These are phyloP conservation scores for Cardiocondyla obscurior DNA, from an alignment of 1,140 invertebrate species.

Conservation along the genomic window DNA sequence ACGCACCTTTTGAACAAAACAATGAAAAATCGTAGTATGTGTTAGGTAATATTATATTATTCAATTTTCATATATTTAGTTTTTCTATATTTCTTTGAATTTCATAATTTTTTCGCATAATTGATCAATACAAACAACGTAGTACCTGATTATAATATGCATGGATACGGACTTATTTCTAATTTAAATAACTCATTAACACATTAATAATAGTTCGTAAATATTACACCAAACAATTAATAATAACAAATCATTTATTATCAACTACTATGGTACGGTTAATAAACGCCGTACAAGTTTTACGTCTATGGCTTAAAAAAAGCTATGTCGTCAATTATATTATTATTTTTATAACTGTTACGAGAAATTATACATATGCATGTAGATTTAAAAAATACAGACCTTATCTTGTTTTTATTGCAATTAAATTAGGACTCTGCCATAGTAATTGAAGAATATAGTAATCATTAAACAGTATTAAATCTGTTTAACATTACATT, in stretches of 20 bases:
- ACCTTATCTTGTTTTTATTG: not conserved
- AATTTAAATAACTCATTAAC: conserved; percentile 38
- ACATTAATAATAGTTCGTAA: conserved; percentile 35
- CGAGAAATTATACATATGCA: not conserved
- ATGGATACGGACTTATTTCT: conserved; percentile 15
- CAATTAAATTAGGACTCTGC: not conserved
- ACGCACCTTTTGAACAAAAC: not conserved
- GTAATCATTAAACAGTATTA: not conserved
- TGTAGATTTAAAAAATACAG: not conserved
- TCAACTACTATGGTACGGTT: conserved; percentile 40
- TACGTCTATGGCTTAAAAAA: not conserved
- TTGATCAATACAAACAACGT: conserved; percentile 40
- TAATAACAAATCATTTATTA: conserved; percentile 15
- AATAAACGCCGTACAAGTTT: not conserved
- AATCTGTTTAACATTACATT: not conserved
- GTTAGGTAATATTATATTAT: not conserved
- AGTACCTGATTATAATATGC: conserved; percentile 49
- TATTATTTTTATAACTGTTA: not conserved
- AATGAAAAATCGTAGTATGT: not conserved
- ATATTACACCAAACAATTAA: conserved; percentile 28
- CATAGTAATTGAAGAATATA: conserved; percentile 13
- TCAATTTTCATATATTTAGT: conserved; percentile 20
- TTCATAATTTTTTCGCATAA: conserved; percentile 29
- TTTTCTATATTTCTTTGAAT: conserved; percentile 35
- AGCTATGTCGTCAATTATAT: not conserved